Percentiles rank a stretch among this genome's conserved stretches.
phyloP scores from a whole-genome alignment of 2,113 vertebrate genomes.

The Silurus asotus region DNA sequence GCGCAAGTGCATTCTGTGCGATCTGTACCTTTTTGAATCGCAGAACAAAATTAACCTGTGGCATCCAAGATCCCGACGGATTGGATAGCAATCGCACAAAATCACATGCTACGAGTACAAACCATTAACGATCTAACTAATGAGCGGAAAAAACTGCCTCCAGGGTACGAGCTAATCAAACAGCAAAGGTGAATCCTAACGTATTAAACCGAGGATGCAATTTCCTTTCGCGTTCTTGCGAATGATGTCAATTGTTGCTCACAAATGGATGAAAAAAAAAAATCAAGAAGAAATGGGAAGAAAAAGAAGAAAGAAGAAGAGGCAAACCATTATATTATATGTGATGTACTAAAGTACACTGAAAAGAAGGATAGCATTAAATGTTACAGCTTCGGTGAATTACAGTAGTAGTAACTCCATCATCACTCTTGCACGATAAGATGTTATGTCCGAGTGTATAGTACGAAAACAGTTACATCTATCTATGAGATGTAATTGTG shows the following conservation, averaged over 20 bases:
- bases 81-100: conserved; percentile 15
- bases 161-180: conserved; percentile 14
- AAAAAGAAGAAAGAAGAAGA: neutral
- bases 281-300: neutral
- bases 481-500: conserved; percentile 1
- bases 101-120: conserved; percentile 5
- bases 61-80: neutral
- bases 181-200: conserved; percentile 14
- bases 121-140: conserved; percentile 16
- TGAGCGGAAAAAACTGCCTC: conserved; percentile 16
- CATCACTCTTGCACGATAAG: neutral
- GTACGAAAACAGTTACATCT: neutral
- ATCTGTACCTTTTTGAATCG: too few species aligned
- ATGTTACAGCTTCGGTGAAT: neutral
- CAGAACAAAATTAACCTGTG: neutral
- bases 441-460: neutral
- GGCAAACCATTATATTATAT: neutral
- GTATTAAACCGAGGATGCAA: conserved; percentile 6
- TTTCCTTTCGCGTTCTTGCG: neutral
- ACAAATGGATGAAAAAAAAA: neutral
- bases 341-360: neutral
- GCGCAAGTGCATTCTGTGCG: neutral
- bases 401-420: neutral
- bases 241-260: conserved; percentile 1
- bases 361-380: neutral